Conservation (phyloP, 2,797 vertebrate genomes). For the Muscicapa comitata region DNA sequence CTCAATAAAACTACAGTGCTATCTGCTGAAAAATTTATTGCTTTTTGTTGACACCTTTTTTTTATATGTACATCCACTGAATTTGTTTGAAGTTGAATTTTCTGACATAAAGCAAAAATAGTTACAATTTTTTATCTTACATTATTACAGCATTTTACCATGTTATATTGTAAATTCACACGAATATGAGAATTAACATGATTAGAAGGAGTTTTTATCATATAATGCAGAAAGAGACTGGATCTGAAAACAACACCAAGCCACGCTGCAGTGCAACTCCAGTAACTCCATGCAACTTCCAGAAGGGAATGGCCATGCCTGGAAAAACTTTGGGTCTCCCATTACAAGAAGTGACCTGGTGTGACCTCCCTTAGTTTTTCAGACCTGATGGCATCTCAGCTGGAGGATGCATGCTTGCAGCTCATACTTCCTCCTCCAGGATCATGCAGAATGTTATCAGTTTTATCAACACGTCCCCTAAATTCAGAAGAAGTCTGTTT, state of each 20-base stretch:
- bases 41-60: not conserved
- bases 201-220: not conserved
- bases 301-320: not conserved
- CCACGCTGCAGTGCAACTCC: not conserved
- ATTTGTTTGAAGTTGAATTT: not conserved
- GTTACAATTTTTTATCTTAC: not conserved
- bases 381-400: slow-evolving; percentile 18
- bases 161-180: not conserved
- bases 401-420: slow-evolving; percentile 2
- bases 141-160: not conserved
- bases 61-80: not conserved
- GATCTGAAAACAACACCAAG: not conserved
- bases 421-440: slow-evolving; percentile 14
- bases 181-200: not conserved
- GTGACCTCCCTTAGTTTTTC: not conserved
- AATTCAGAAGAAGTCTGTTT: slow-evolving; percentile 25
- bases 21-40: not conserved
- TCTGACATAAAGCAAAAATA: not conserved
- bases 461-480: slow-evolving; percentile 53
- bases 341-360: not conserved
- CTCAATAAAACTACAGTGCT: not conserved
- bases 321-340: not conserved
- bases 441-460: slow-evolving; percentile 57
- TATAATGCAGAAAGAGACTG: not conserved
- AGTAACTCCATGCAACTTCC: not conserved